These are phyloP conservation scores for Hypomecis punctinalis DNA, from an alignment of 2,888 invertebrate genomes.

Conservation along the genomic window DNA sequence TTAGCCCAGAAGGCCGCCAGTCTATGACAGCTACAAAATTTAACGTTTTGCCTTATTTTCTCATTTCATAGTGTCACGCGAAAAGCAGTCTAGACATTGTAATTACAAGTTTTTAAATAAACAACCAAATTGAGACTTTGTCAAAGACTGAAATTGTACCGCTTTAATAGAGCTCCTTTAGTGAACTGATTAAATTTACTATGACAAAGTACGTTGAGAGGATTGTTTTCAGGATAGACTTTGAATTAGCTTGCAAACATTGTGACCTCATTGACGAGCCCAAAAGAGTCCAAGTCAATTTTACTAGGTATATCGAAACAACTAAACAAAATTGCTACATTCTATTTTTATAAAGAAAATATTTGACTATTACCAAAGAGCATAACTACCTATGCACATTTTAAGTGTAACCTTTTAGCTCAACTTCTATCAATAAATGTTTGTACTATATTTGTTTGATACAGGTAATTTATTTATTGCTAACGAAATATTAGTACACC, in stretches of 20 bases:
- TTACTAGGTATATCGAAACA: not conserved
- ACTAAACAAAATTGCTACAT: not conserved
- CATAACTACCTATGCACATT: no score
- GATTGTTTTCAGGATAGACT: not conserved
- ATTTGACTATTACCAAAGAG: no score
- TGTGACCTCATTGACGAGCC: slow-evolving; percentile 19
- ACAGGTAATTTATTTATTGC: no score
- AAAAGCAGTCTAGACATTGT: slow-evolving; percentile 42
- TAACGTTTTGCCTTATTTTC: slow-evolving; percentile 26
- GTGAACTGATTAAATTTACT: not conserved
- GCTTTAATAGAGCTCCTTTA: not conserved
- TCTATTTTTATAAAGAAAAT: no score
- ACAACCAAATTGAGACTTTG: slow-evolving; percentile 5
- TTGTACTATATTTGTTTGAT: no score
- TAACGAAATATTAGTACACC: no score
- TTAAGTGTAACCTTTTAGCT: no score
- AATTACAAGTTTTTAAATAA: slow-evolving; percentile 34
- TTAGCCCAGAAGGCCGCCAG: slow-evolving; percentile 26
- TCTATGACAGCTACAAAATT: slow-evolving; percentile 15
- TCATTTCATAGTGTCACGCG: slow-evolving; percentile 38
- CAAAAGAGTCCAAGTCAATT: not conserved
- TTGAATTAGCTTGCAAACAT: slow-evolving; percentile 5
- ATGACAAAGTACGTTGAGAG: slow-evolving; percentile 3
- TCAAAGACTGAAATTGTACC: not conserved
- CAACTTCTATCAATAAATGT: no score